Conservation (phyloP, 2,797 vertebrate species). For the Morus bassanus region DNA sequence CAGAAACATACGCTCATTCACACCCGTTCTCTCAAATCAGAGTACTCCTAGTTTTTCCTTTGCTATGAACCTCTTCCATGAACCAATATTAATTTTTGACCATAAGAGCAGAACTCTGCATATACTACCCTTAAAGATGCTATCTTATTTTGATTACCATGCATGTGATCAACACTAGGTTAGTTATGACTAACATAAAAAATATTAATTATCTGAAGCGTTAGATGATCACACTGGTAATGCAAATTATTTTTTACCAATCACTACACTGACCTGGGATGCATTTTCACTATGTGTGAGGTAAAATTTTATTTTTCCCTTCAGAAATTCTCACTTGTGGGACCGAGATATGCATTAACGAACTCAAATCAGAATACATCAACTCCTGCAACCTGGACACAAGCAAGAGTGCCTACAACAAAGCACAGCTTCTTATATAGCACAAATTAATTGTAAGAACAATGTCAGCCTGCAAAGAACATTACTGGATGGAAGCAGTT, state of each 20-base stretch:
- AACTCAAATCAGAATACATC: not conserved
- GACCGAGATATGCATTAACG: not conserved
- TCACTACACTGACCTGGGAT: not conserved
- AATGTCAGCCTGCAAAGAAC: not conserved
- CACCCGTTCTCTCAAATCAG: rapidly evolving
- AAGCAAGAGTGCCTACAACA: rapidly evolving
- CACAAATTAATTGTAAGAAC: not conserved
- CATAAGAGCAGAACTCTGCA: not conserved
- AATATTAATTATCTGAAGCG: rapidly evolving
- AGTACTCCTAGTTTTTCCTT: rapidly evolving
- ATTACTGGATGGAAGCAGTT: not conserved
- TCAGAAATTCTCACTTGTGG: not conserved
- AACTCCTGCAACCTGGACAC: not conserved
- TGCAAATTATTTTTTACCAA: not conserved
- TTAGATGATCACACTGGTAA: not conserved
- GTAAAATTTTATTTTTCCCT: not conserved
- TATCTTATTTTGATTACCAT: not conserved
- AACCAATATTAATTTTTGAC: not conserved
- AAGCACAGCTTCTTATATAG: not conserved
- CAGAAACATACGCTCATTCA: rapidly evolving
- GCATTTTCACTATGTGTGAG: rapidly evolving
- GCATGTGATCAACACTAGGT: not conserved
- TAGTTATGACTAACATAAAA: not conserved
- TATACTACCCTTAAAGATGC: not conserved
- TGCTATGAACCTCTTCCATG: not conserved